Evolutionary conservation across 2,888 invertebrate genomes (phyloP), one percentile per base, ranked within the genome.

Genomic region (Drosophila demipolita): DNA sequence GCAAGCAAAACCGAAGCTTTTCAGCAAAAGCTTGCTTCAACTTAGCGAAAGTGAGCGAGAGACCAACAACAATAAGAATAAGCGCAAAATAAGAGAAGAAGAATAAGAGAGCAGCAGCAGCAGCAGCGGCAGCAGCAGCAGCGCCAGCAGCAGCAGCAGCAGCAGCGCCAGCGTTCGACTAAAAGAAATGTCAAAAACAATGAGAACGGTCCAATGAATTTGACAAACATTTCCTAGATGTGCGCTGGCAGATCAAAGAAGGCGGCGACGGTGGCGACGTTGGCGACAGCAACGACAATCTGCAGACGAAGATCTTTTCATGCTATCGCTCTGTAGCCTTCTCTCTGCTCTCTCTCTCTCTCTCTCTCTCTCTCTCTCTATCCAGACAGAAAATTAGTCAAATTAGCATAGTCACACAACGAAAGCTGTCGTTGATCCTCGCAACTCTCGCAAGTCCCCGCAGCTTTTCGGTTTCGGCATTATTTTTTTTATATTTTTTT

Each of bases 171-270:
- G 65, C 69, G 58, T 59, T 72, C 68, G 60, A 67, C 82, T 82
- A 87, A 84, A 88, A 90, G 90, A 91, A 92, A 92, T 93, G 93
- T 93, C 93, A 93, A 92, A 93, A 92, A 91, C 91, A 91, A 92
- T 93, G 91, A 93, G 91, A 91, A 92, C 92, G 93, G 92, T 93
- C 92, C 88, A 92, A 83, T 91, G 93, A 90, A 91, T 93, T 93
- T 93, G 93, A 93, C 92, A 93, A 93, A 93, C 93, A 92, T 93
- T 93, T 93, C 93, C 93, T 93, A 93, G 93, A 93, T 93, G 92
- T 85, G 89, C 92, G 90, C 87, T 92, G 93, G 93, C 93, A 93
- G 92, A 93, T 93, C 93, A 93, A 93, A 93, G 82, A 73, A 73
- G 59, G 68, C 74, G 91, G 42, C 66, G 64, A 33, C 68, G 32